These are phyloP conservation scores for Cheilosia impressa DNA, from an alignment of 2,888 invertebrate genomes.

Conservation along the genomic window DNA sequence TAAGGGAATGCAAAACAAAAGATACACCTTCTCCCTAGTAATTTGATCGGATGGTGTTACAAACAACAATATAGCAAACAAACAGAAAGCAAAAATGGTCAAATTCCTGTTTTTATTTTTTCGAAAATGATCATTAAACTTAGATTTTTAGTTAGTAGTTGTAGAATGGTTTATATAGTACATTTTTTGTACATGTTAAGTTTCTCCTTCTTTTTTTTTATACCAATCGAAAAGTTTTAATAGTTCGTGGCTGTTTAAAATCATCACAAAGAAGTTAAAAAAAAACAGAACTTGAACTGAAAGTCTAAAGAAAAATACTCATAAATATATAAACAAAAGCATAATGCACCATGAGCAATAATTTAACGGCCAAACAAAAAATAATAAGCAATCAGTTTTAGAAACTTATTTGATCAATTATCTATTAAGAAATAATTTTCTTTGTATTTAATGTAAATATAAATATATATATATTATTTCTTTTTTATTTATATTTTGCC, in stretches of 20 bases:
- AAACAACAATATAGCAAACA: slow-evolving; percentile 1
- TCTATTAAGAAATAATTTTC: slow-evolving; percentile 65
- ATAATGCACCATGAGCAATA: slow-evolving; percentile 19
- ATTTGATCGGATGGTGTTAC: slow-evolving; percentile 59
- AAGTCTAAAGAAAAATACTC: slow-evolving; percentile 48
- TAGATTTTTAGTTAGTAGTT: slow-evolving; percentile 51
- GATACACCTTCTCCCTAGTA: slow-evolving; percentile 11
- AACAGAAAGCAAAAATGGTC: slow-evolving; percentile 14
- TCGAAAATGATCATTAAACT: slow-evolving; percentile 24
- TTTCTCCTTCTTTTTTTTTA: slow-evolving; percentile 42
- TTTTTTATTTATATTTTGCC: slow-evolving; percentile 44
- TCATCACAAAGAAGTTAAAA: slow-evolving; percentile 38
- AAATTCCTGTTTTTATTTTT: slow-evolving; percentile 31
- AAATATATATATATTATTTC: slow-evolving; percentile 73
- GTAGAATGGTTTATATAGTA: slow-evolving; percentile 40
- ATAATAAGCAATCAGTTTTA: slow-evolving; percentile 27
- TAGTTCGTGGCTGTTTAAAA: slow-evolving; percentile 14
- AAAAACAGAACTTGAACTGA: slow-evolving; percentile 28
- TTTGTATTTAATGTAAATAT: slow-evolving; percentile 78
- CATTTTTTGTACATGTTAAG: slow-evolving; percentile 62
- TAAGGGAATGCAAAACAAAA: slow-evolving; percentile 27
- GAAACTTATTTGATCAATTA: slow-evolving; percentile 68
- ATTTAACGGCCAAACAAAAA: slow-evolving; percentile 42
- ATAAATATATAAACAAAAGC: slow-evolving; percentile 32
- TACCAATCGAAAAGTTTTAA: slow-evolving; percentile 40